Conservation (phyloP, 2,888 invertebrate species). For the Alcis repandata region DNA sequence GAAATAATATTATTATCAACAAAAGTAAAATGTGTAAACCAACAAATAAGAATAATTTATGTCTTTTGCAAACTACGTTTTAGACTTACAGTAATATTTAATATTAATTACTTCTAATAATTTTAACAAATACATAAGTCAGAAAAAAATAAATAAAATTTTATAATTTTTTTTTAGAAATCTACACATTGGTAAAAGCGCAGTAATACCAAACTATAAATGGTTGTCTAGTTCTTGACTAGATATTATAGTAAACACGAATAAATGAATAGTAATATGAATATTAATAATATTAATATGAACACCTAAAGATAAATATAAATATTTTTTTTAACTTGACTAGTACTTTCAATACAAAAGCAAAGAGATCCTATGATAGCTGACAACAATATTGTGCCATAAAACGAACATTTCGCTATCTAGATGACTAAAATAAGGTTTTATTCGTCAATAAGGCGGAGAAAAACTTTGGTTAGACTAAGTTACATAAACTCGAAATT, state of each 20-base stretch:
- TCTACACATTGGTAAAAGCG: constrained; percentile 5
- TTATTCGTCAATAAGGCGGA: background rate
- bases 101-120: background rate
- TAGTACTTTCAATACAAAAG: background rate
- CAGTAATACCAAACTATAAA: constrained; percentile 8
- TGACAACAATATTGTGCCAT: constrained; percentile 8
- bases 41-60: background rate
- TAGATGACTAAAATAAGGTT: background rate
- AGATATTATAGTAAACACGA: constrained; percentile 4
- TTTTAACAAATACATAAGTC: background rate
- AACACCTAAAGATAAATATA: constrained; percentile 10
- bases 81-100: background rate
- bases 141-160: background rate
- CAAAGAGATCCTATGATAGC: constrained; percentile 7
- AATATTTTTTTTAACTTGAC: constrained; percentile 6
- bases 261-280: too few relatives aligned
- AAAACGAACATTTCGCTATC: constrained; percentile 3
- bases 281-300: too few relatives aligned
- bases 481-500: too few relatives aligned
- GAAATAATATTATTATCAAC: constrained; percentile 36
- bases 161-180: background rate
- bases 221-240: too few relatives aligned
- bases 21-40: constrained; percentile 26
- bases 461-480: background rate
- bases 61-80: background rate